Percentiles rank a stretch among this genome's conserved stretches.
Conservation (phyloP, 2,113 vertebrate genomes). For the Cricetomys ansorgei region DNA sequence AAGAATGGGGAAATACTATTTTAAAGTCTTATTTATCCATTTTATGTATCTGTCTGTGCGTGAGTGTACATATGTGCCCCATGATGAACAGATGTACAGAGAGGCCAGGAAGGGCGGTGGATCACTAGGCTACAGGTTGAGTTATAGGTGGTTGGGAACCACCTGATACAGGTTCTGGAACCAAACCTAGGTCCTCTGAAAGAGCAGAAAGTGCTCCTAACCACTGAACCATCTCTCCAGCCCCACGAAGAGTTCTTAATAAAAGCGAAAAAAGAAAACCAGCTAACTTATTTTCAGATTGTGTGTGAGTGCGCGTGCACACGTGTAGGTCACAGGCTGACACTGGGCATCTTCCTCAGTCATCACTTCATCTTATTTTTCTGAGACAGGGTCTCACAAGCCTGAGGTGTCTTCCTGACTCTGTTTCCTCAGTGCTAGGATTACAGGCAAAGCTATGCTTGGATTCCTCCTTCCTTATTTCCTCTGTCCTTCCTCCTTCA, state of each 20-base stretch:
- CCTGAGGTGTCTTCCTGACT: neutral
- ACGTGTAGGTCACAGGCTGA: neutral
- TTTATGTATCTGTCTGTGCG: neutral
- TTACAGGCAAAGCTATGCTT: neutral
- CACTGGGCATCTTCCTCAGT: neutral
- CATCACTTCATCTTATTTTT: neutral
- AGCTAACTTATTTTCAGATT: slow-evolving; percentile 21
- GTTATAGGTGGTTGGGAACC: neutral
- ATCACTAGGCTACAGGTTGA: neutral
- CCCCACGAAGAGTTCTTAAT: slow-evolving; percentile 8
- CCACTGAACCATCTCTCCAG: neutral
- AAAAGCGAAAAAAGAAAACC: slow-evolving; percentile 39
- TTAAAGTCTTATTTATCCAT: neutral
- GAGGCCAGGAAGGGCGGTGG: no score
- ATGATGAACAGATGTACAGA: no score
- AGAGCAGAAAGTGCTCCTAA: neutral
- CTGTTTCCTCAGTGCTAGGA: neutral
- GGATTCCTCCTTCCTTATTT: no score
- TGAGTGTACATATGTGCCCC: neutral
- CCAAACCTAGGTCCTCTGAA: neutral
- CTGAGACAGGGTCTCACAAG: neutral
- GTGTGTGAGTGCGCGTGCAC: no score
- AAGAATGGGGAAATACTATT: slow-evolving; percentile 25
- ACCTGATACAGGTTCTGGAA: neutral
- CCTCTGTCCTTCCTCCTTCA: neutral